Evolutionary conservation across 1,140 invertebrate species (phyloP).

Genomic region (Bombus impatiens): DNA sequence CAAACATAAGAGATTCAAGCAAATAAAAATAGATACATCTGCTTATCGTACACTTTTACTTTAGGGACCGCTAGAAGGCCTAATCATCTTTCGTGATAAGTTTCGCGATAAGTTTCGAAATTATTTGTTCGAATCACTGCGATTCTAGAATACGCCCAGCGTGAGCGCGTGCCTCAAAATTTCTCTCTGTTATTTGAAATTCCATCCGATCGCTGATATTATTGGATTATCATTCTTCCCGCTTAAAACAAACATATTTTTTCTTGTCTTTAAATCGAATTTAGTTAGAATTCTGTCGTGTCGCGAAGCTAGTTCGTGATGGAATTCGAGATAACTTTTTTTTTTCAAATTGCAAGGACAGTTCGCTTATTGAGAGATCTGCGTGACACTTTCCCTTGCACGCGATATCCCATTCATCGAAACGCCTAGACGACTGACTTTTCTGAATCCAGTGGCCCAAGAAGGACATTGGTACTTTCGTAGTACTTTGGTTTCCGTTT

Average conservation of each 20-base stretch:
- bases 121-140: no score
- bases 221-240: background rate
- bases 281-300: no score
- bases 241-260: background rate
- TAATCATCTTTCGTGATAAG: background rate
- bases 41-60: no score
- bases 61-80: background rate
- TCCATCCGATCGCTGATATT: background rate
- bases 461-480: background rate
- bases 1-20: background rate
- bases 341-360: background rate
- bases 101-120: background rate
- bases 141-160: no score
- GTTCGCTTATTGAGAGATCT: constrained; percentile 5
- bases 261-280: background rate
- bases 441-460: background rate
- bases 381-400: constrained; percentile 24
- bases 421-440: background rate
- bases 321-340: background rate
- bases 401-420: constrained; percentile 17
- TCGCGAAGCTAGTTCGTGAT: background rate
- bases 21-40: background rate
- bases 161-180: no score
- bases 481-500: background rate
- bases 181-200: background rate